These are phyloP conservation scores for Sula dactylatra DNA, from an alignment of 2,113 vertebrate species.

Conservation along the genomic window DNA sequence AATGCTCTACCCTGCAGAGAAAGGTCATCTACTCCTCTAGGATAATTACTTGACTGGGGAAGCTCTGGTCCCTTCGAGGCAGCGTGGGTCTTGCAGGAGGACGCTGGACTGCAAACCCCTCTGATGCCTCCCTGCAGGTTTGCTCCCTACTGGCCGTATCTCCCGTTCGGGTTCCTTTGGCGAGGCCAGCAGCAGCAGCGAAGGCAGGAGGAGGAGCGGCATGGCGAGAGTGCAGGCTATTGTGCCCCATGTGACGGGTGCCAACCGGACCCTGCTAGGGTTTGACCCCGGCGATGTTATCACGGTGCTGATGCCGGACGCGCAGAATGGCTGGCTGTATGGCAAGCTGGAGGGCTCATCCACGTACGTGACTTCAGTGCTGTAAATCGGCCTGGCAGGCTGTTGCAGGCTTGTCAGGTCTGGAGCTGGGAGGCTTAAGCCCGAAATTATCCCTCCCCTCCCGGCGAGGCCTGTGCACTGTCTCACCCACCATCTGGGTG, in stretches of 20 bases:
- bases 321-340: constrained; percentile 91
- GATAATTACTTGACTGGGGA: not conserved
- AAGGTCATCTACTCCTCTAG: not conserved
- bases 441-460: fast-evolving
- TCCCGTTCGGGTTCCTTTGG: constrained; percentile 87
- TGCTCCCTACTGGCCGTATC: constrained; percentile 40
- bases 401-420: not conserved
- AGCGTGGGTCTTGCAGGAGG: not conserved
- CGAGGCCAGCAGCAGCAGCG: constrained; percentile 70
- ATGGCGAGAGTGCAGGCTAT: constrained; percentile 78
- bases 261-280: constrained; percentile 83
- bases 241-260: constrained; percentile 74
- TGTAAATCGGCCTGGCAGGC: not conserved
- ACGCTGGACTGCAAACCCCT: not conserved
- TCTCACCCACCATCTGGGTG: not conserved
- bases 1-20: not conserved
- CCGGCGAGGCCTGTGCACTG: not conserved
- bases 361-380: constrained; percentile 67
- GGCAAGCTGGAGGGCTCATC: constrained; percentile 80
- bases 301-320: constrained; percentile 75
- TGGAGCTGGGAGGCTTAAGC: not conserved
- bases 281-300: constrained; percentile 81
- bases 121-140: constrained; percentile 48
- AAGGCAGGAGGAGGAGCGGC: constrained; percentile 17
- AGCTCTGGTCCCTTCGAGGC: not conserved